Base-by-base conservation (phyloP, 2,888 invertebrate genomes). In the Coenonympha glycerion region DNA sequence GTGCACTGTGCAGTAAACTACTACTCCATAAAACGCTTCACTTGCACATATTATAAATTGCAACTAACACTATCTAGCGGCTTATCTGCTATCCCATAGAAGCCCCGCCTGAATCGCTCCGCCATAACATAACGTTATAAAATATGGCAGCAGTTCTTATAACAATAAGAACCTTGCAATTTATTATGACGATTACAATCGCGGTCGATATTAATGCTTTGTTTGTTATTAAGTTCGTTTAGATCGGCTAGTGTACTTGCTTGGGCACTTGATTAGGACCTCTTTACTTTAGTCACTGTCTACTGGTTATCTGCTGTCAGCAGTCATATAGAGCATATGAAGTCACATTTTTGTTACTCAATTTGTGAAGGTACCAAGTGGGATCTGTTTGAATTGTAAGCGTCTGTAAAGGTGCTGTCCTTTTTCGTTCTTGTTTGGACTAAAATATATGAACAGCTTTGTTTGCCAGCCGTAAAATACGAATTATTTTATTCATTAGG, bases 171-270 rank as follows among this genome's bases (percentile, higher is more conserved):
- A 59, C 49, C 49, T 55, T 40, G 53, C 55, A 45, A 58, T 58
- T 58, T 56, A 58, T 58, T 55, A 55, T 50, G 49, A 49, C 56
- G 58, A 60, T 59, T 58, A 52, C 56, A 53, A 60, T 60, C 58
- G 49, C 36, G 11, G 13, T 24, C 50, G 49, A 57, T 57, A 56
- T 53, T 51, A 52, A 56, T 44, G 56, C 49, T 56, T 49, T 52
- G 52, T 57, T 57, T 50, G 44, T 24, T 24, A 39, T 47, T 28
- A 33, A 36, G 37, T 53, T 44, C 45, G 47, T 44, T 47, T 19
- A 22, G 26, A n/a, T 24, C n/a, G 33, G 39, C 15, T 39, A 40
- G 47, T 47, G 13, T 47, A 41, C 52, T 49, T 30, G 44, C 16
- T 4, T 24, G 33, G 1, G 3, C 16, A 31, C 18, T 37, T 13